Evolutionary conservation across 1,140 invertebrate genomes (phyloP).

Genomic region (Uloborus diversus): DNA sequence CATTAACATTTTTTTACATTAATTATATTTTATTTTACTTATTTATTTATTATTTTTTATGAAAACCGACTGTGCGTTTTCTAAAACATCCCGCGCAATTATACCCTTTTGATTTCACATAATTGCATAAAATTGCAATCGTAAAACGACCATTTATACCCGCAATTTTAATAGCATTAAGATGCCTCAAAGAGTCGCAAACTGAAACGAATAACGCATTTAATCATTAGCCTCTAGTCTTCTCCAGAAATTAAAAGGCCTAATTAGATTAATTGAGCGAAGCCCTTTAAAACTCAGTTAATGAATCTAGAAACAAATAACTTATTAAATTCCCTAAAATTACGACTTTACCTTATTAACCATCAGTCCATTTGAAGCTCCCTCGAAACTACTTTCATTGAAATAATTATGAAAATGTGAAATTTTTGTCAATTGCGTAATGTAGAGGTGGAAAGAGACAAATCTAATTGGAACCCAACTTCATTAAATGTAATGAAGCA

Average conservation of each 20-base stretch:
- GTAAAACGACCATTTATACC: too few species aligned
- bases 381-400: not conserved
- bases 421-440: not conserved
- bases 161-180: slow-evolving; percentile 10
- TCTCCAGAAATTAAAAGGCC: not conserved
- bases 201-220: not conserved
- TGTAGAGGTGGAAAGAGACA: not conserved
- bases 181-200: not conserved
- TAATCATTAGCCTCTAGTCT: not conserved
- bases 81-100: too few species aligned
- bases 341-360: not conserved
- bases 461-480: not conserved
- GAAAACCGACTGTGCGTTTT: too few species aligned
- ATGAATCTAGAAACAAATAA: not conserved
- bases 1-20: too few species aligned
- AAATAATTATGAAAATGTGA: not conserved
- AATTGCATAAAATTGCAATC: too few species aligned
- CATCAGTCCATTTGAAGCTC: not conserved
- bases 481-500: not conserved
- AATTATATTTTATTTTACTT: too few species aligned
- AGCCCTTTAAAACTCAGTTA: slow-evolving; percentile 2
- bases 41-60: too few species aligned
- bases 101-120: too few species aligned
- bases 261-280: slow-evolving; percentile 16
- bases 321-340: not conserved